phyloP scores from a whole-genome alignment of 2,113 vertebrate genomes.

The Oncorhynchus mykiss region DNA sequence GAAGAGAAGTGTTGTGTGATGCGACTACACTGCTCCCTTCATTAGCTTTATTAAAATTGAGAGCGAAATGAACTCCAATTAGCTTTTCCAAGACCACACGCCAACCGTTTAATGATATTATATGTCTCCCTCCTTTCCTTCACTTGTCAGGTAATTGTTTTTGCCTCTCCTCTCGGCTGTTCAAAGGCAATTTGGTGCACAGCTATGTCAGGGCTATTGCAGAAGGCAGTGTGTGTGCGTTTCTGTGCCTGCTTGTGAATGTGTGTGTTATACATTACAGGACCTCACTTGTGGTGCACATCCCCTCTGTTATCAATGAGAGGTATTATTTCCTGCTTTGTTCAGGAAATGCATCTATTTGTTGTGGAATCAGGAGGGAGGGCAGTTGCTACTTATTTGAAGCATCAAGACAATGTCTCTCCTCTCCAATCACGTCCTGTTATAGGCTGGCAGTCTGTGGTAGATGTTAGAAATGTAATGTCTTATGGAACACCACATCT shows the following conservation, averaged over 20 bases:
- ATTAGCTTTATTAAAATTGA: slow-evolving; percentile 61
- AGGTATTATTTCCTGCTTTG: slow-evolving; percentile 29
- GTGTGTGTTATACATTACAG: slow-evolving; percentile 17
- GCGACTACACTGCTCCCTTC: slow-evolving; percentile 50
- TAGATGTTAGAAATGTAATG: slow-evolving; percentile 41
- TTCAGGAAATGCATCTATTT: slow-evolving; percentile 28
- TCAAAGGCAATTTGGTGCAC: slow-evolving; percentile 44
- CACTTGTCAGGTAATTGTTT: slow-evolving; percentile 59
- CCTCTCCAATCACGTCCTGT: too few relatives aligned
- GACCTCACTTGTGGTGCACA: slow-evolving; percentile 18
- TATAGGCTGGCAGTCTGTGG: slow-evolving; percentile 35
- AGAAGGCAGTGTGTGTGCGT: slow-evolving; percentile 8
- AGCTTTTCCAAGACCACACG: slow-evolving; percentile 62
- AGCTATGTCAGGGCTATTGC: slow-evolving; percentile 40
- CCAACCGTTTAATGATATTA: slow-evolving; percentile 47
- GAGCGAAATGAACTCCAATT: slow-evolving; percentile 68
- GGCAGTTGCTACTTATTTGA: slow-evolving; percentile 15
- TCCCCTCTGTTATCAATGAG: slow-evolving; percentile 9
- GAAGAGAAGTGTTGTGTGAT: slow-evolving; percentile 30
- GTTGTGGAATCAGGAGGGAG: slow-evolving; percentile 26
- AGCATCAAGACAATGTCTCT: slow-evolving; percentile 41
- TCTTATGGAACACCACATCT: slow-evolving; percentile 61
- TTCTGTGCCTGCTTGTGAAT: not conserved
- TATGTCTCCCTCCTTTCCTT: slow-evolving; percentile 39
- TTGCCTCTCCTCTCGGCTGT: slow-evolving; percentile 46